Evolutionary conservation across 2,113 vertebrate species (phyloP), one percentile per base, ranked within the genome.

Genomic region (Salvelinus namaycush): DNA sequence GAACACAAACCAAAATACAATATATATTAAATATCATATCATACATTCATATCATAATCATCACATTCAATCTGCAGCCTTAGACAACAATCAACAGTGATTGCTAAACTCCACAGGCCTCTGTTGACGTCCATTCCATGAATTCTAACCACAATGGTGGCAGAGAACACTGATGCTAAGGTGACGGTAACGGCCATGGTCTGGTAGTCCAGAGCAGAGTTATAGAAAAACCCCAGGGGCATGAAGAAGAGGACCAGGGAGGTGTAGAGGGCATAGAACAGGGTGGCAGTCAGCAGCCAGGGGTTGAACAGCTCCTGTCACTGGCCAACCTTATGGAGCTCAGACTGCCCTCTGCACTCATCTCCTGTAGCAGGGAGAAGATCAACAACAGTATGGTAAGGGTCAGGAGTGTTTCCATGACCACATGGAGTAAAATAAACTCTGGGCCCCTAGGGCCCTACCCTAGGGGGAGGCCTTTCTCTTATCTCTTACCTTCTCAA

Each of bases 211-310:
- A 91, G 80, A 0, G 85, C 76, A 0, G n/a, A 79, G 88, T 95
- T 76, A 9, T 78, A 14, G 27, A 93, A 93, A 82, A 93, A 88
- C 76, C 95, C 92, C 24, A 92, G 71, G 0, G 96, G 79, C 7
- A 96, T 20, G 79, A 96, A 97, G 92, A 96, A 97, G 81, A 94
- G 90, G 67, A 90, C 49, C 0, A 97, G 78, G 0, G 98, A 99
- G 2, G 95, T 87, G 81, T 92, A 87, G 5, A 88, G 44, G 0
- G 96, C 95, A 0, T 97, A 94, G n/a, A 92, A 57, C 0, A 98
- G 3, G 0, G 94, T 92, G 48, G 83, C 1, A 0, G 76, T n/a
- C 6, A 99, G 85, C 1, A 90, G 59, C 0, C 84, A 26, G 48
- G 92, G 94, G 86, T 94, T 96, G 87, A 97, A 95, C n/a, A 96